phyloP scores from a whole-genome alignment of 2,113 vertebrate genomes.

The Promerops cafer region DNA sequence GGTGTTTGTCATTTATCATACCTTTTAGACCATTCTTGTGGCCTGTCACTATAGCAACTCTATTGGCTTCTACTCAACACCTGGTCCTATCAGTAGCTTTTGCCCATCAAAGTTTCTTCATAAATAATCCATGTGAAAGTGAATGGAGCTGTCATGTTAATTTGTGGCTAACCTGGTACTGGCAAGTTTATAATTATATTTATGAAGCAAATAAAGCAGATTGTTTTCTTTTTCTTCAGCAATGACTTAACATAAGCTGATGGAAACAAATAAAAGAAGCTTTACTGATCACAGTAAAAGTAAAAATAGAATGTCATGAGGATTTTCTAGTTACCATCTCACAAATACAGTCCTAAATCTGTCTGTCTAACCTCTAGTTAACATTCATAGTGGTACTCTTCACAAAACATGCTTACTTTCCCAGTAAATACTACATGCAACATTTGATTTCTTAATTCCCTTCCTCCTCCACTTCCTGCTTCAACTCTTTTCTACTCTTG shows the following conservation, averaged over 20 bases:
- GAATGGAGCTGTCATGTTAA: constrained; percentile 61
- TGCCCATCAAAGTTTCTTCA: constrained; percentile 35
- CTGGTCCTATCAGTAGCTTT: constrained; percentile 26
- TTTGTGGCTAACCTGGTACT: constrained; percentile 61
- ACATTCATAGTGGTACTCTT: background rate
- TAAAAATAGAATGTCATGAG: background rate
- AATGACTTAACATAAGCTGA: constrained; percentile 17
- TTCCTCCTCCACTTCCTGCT: background rate
- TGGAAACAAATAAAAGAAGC: constrained; percentile 56
- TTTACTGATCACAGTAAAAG: background rate
- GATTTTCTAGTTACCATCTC: background rate
- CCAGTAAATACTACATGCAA: background rate
- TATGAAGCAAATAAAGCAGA: constrained; percentile 65
- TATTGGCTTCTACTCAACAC: constrained; percentile 19
- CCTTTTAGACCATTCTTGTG: constrained; percentile 35
- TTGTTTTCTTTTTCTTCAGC: constrained; percentile 53
- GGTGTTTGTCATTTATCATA: constrained; percentile 30
- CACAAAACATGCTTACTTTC: background rate
- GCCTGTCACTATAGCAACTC: constrained; percentile 59
- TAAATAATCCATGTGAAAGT: constrained; percentile 63
- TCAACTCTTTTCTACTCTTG: background rate
- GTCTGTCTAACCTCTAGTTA: background rate
- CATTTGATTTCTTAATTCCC: background rate
- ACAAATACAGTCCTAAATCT: background rate
- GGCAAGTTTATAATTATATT: constrained; percentile 59